Evolutionary conservation across 2,797 vertebrate genomes (phyloP).

Genomic region (Telmatherina bonti): DNA sequence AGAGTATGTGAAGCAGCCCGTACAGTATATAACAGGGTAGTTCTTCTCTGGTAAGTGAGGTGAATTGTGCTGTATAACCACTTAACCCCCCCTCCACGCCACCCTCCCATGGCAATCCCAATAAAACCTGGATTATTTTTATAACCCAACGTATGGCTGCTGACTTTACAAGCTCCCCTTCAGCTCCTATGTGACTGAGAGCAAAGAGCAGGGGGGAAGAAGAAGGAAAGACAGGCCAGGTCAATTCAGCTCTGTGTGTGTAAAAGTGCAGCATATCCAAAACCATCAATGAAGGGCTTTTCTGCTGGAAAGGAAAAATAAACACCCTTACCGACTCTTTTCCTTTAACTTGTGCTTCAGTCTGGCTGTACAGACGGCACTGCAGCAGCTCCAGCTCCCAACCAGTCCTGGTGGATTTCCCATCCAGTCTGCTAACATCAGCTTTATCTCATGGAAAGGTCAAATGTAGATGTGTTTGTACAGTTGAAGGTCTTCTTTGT

Average conservation of each 20-base stretch:
- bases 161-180: slow-evolving; percentile 79
- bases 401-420: slow-evolving; percentile 28
- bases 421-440: slow-evolving; percentile 22
- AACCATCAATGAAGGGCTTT: slow-evolving; percentile 80
- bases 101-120: slow-evolving; percentile 73
- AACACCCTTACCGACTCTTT: slow-evolving; percentile 64
- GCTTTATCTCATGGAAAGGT: slow-evolving; percentile 51
- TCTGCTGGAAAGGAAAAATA: slow-evolving; percentile 79
- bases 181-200: slow-evolving; percentile 54
- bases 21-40: slow-evolving; percentile 69
- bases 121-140: slow-evolving; percentile 86
- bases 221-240: slow-evolving; percentile 62
- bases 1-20: slow-evolving; percentile 18
- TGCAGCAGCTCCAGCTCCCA: slow-evolving; percentile 38
- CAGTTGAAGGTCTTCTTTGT: slow-evolving; percentile 28
- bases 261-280: slow-evolving; percentile 76
- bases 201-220: slow-evolving; percentile 3
- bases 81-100: slow-evolving; percentile 59
- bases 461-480: slow-evolving; percentile 41
- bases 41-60: slow-evolving; percentile 70
- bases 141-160: slow-evolving; percentile 73
- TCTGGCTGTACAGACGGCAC: slow-evolving; percentile 40
- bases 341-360: slow-evolving; percentile 54
- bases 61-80: slow-evolving; percentile 79
- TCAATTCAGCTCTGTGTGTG: slow-evolving; percentile 62